phyloP scores from a whole-genome alignment of 2,113 vertebrate species.

The Microcebus tavaratra region DNA sequence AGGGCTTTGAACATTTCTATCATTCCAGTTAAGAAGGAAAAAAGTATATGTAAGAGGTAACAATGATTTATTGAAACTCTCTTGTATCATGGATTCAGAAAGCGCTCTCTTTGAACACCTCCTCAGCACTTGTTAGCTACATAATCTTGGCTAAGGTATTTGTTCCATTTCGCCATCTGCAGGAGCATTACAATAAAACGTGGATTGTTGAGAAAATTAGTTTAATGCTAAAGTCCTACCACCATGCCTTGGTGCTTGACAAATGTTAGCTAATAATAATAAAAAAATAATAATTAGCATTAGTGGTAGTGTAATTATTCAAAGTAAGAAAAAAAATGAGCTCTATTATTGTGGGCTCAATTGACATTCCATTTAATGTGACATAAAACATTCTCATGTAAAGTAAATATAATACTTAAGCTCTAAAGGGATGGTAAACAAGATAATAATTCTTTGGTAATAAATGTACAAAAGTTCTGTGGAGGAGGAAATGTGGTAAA shows the following conservation, averaged over 20 bases:
- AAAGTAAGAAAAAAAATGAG: not conserved
- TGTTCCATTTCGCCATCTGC: not conserved
- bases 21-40: not conserved
- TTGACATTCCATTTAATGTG: not conserved
- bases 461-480: slow-evolving; percentile 3
- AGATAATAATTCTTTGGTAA: not conserved
- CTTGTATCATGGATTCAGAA: not conserved
- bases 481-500: not conserved
- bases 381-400: not conserved
- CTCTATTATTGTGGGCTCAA: not conserved
- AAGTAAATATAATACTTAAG: slow-evolving; percentile 15
- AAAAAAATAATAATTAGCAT: not conserved
- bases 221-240: not conserved
- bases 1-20: not conserved
- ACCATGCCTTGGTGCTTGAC: not conserved
- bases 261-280: not conserved
- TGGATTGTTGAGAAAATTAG: not conserved
- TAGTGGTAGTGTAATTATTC: not conserved
- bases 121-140: not conserved
- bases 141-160: not conserved
- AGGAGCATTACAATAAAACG: not conserved
- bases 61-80: not conserved
- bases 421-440: not conserved
- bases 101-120: not conserved
- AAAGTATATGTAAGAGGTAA: not conserved